Percentiles rank a stretch among this genome's conserved stretches.
These are phyloP conservation scores for Adelognathus sp. DNA, from an alignment of 2,888 invertebrate genomes.

Conservation along the genomic window DNA sequence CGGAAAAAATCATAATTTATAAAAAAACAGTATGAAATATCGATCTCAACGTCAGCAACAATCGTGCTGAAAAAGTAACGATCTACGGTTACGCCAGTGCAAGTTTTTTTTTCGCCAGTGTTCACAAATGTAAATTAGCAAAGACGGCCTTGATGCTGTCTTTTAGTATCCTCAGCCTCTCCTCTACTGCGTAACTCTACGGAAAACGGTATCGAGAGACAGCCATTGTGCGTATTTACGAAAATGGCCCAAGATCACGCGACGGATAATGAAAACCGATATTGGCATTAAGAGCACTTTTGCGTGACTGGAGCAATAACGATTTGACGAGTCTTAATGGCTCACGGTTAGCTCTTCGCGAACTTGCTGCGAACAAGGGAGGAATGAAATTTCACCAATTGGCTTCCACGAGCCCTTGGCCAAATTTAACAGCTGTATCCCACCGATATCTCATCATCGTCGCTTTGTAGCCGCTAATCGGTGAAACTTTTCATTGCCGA, in stretches of 20 bases:
- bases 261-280: slow-evolving; percentile 47
- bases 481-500: slow-evolving; percentile 65
- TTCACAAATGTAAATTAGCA: no score
- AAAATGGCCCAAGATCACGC: slow-evolving; percentile 18
- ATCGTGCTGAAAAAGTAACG: no score
- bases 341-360: slow-evolving; percentile 38
- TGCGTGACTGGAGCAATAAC: slow-evolving; percentile 13
- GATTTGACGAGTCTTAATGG: slow-evolving; percentile 43
- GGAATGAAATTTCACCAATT: slow-evolving; percentile 21
- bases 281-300: slow-evolving; percentile 30
- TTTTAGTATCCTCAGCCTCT: no score
- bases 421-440: slow-evolving; percentile 29
- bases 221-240: neutral
- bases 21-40: no score
- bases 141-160: no score
- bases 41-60: no score
- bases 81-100: no score
- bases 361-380: neutral
- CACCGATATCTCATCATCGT: slow-evolving; percentile 43
- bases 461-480: slow-evolving; percentile 15
- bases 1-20: no score
- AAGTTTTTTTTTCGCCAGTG: no score
- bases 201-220: no score
- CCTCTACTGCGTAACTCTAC: no score
- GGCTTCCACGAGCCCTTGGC: slow-evolving; percentile 24